A percentile compares a stretch with the other conserved stretches of the same genome.
phyloP scores from a whole-genome alignment of 2,113 vertebrate genomes.

The Nipponia nippon region DNA sequence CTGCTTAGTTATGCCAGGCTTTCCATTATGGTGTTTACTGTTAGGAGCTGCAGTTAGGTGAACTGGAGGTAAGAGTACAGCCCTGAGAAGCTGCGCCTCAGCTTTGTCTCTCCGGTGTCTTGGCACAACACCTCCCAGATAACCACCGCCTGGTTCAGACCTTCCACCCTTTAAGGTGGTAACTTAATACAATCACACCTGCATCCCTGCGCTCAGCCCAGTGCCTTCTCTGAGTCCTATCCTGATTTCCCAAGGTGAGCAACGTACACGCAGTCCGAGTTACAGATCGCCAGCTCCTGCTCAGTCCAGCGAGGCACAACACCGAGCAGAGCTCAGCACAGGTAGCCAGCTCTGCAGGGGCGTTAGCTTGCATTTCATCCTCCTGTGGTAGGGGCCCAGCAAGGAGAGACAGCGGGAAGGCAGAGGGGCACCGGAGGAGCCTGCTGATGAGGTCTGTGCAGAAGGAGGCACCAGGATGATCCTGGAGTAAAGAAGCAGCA shows the following conservation, averaged over 20 bases:
- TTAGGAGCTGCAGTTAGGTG: not conserved
- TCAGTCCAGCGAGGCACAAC: fast-evolving
- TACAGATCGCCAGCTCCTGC: not conserved
- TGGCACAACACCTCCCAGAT: not conserved
- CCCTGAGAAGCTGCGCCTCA: not conserved
- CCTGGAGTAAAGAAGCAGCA: not conserved
- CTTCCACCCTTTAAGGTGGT: not conserved
- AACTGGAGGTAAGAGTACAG: not conserved
- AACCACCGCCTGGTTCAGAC: not conserved
- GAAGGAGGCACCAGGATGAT: not conserved
- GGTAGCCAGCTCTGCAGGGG: not conserved
- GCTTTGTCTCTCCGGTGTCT: not conserved
- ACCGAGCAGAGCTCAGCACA: not conserved
- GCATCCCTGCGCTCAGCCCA: not conserved
- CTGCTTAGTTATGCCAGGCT: not conserved
- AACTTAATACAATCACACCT: not conserved
- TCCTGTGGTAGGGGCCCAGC: not conserved
- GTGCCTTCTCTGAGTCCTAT: fast-evolving
- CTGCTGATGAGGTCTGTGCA: not conserved
- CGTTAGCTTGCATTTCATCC: not conserved
- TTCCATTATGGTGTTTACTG: not conserved
- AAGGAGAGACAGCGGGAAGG: not conserved
- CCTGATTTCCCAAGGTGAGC: not conserved
- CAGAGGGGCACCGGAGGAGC: not conserved
- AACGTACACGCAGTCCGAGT: fast-evolving